Base-by-base conservation (phyloP, 2,888 invertebrate species). In the Unio pictorum region DNA sequence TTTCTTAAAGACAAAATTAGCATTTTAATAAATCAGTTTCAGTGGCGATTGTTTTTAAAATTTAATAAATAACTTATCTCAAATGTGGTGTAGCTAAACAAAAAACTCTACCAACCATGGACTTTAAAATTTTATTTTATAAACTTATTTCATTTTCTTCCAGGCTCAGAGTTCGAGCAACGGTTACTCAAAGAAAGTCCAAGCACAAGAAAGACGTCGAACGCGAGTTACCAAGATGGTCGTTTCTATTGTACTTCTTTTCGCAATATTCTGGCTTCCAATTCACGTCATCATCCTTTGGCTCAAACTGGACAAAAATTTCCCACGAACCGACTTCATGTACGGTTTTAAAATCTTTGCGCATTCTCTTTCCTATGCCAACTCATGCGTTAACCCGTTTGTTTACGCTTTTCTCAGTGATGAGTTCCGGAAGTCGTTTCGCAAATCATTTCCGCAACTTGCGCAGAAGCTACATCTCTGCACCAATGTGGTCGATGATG, bases 351-450 rank as follows among this genome's bases (percentile, higher is more conserved):
- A 83, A 73, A 75, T 84, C 55, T 73, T 86, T 58, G 83, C 84
- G n/a, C 86, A 87, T 72, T 85, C 86, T 8, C 73, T 88, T 59
- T 87, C 87, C 4, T 88, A 86, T 74, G 83, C 84, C 58, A 87
- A 84, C 73, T 86, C 86, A 8, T 86, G 85, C 74, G 84, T 88
- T 30, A 88, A 88, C 69, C 88, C 88, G 6, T 84, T 87, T 59
- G 85, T 88, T 28, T 88, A 88, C 74, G 84, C 85, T 26, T 87
- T 86, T 73, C 76, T 87, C 59, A 86, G 87, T 54, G 88, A 88
- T 68, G 86, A 86, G 8, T 88, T 88, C 73, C 73, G 85, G 20
- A 84, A 85, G 69, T 84, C 87, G 0, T 83, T 87, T 66, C 76
- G 80, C 17, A 84, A 83, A 64, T 84, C 85, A 5, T 83, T 87